Conservation (phyloP, 2,797 vertebrate genomes). For the Fringilla coelebs region DNA sequence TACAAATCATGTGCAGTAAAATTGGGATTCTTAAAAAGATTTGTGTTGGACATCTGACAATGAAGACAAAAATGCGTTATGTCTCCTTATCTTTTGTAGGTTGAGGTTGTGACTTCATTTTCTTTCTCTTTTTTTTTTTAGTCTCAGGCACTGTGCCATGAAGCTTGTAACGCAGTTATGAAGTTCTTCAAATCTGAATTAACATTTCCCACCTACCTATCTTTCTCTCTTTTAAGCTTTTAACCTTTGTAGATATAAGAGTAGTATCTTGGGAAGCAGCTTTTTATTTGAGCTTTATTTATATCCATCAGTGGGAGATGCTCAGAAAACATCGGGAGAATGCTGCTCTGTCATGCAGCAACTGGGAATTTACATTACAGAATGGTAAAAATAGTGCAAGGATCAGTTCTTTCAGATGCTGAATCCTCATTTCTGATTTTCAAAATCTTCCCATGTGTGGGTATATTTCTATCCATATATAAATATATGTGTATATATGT, state of each 20-base stretch:
- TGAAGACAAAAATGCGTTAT: neutral
- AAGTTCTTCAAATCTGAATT: slow-evolving; percentile 46
- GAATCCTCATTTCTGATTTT: slow-evolving; percentile 46
- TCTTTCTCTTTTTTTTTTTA: neutral
- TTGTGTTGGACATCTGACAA: neutral
- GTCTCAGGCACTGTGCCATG: neutral
- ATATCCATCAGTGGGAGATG: slow-evolving; percentile 56
- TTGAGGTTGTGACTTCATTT: neutral
- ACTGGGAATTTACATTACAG: slow-evolving; percentile 48
- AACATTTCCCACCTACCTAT: slow-evolving; percentile 43
- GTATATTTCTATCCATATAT: neutral
- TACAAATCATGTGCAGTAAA: neutral
- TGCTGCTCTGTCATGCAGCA: slow-evolving; percentile 52
- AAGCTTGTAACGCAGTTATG: slow-evolving; percentile 27
- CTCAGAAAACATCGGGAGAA: slow-evolving; percentile 41
- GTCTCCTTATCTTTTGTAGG: neutral
- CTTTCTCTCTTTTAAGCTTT: slow-evolving; percentile 47
- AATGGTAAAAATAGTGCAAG: slow-evolving; percentile 44
- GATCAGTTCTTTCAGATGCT: slow-evolving; percentile 43
- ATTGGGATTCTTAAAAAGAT: neutral
- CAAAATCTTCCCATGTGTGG: neutral
- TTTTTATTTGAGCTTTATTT: slow-evolving; percentile 61
- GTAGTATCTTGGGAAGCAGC: slow-evolving; percentile 47
- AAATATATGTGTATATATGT: neutral
- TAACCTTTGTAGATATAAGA: slow-evolving; percentile 50